Conservation (phyloP, 2,113 vertebrate genomes). For the Panthera uncia region DNA sequence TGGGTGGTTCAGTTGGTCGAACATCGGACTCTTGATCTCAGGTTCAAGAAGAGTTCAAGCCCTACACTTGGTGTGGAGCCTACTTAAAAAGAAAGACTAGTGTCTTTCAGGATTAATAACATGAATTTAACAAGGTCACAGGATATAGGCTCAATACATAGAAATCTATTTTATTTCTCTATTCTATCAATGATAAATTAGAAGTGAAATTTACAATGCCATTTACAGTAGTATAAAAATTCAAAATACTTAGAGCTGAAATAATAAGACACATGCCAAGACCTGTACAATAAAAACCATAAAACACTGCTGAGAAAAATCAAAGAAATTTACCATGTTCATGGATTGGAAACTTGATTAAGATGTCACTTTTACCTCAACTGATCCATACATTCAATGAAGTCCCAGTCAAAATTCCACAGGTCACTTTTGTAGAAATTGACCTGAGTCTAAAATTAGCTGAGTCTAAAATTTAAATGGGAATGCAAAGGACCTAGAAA, state of each 20-base stretch:
- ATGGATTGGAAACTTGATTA: neutral
- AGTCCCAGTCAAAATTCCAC: neutral
- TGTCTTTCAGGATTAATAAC: neutral
- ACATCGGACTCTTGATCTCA: too few species aligned
- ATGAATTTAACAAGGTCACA: constrained; percentile 14
- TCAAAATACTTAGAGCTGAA: neutral
- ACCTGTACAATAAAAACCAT: neutral
- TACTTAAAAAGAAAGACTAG: too few species aligned
- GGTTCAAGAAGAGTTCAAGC: too few species aligned
- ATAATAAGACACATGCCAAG: neutral
- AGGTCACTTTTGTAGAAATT: neutral
- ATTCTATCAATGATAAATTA: neutral
- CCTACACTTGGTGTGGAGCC: too few species aligned
- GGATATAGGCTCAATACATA: neutral
- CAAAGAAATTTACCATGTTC: neutral
- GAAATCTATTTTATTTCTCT: neutral
- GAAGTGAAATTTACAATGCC: neutral
- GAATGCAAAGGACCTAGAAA: neutral
- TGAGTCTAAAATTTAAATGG: neutral
- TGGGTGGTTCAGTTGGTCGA: too few species aligned
- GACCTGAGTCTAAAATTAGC: neutral
- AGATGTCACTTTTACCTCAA: neutral
- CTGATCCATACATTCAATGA: neutral
- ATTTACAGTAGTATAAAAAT: neutral
- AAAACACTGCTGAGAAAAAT: neutral